Base-by-base conservation (phyloP, 1,140 invertebrate genomes). In the Polyergus mexicanus region DNA sequence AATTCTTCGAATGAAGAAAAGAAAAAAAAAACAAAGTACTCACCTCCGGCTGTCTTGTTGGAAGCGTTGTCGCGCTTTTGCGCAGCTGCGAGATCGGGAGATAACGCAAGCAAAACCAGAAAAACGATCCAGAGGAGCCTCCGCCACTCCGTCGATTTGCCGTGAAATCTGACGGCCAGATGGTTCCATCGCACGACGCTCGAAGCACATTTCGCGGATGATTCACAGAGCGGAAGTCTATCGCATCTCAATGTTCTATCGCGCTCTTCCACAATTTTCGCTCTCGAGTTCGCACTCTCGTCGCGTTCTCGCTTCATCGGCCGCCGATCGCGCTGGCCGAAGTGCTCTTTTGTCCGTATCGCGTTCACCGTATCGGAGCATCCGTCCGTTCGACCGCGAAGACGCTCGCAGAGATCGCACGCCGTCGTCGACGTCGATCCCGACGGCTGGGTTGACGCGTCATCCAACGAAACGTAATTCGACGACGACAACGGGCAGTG, bases 131-230 rank as follows among this genome's bases (percentile, higher is more conserved):
- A 90, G 28, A 76, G 74, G 32, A 92, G 66, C 0, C 47, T 62
- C 22, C 44, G 71, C 25, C 47, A 74, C 28, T 35, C 78, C 32
- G n/a, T 74, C 60, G 81, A 75, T 35, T 71, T 74, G 51, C 19
- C 60, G 16, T 19, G 54, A 25, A 72, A 65, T 80, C 25, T 19
- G 6, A 22, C 32, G 51, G 54, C 41, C 25, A 58, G 16, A 4
- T 75, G 22, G 5, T 75, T 87, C 94, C 94, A 94, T 90, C 94
- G 90, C 28, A 94, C 93, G 38, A 93, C 93, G 91, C 90, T 94
- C 22, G 93, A 92, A 44, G 90, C 92, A 88, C 88, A 90, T 75
- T 88, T 90, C 8, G 89, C 69, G 58, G 72, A 32, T 13, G 81
- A 63, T 63, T 77, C 72, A n/a, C 22, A 22, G 44, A 38, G 41